phyloP scores from a whole-genome alignment of 2,888 invertebrate genomes.

The Lochmaea crataegi region DNA sequence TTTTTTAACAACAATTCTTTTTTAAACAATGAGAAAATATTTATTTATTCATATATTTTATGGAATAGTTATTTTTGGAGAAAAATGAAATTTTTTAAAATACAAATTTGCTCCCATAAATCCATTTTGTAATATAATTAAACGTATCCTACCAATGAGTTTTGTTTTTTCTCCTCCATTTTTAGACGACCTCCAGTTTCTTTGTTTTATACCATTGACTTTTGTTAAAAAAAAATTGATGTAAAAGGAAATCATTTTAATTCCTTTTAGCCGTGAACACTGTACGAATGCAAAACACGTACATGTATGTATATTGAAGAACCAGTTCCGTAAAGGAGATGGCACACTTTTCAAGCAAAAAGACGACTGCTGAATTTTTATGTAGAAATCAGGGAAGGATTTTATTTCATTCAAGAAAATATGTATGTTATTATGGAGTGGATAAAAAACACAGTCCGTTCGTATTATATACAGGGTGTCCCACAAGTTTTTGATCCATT shows the following conservation, averaged over 20 bases:
- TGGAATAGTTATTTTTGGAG: too few relatives aligned
- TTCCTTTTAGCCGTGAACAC: background rate
- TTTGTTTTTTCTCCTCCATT: background rate
- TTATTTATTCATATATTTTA: too few relatives aligned
- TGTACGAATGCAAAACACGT: slow-evolving; percentile 5
- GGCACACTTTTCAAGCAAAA: slow-evolving; percentile 6
- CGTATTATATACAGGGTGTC: too few relatives aligned
- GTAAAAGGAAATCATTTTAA: background rate
- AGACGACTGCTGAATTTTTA: background rate
- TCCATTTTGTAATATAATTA: too few relatives aligned
- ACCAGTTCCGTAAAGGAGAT: slow-evolving; percentile 9
- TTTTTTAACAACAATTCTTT: too few relatives aligned
- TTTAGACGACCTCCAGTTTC: background rate
- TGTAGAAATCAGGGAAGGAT: background rate
- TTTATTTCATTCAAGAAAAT: background rate
- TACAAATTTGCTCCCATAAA: too few relatives aligned
- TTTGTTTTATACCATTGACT: background rate
- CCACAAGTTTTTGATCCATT: too few relatives aligned
- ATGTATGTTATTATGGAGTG: too few relatives aligned
- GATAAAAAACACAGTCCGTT: too few relatives aligned
- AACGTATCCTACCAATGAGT: too few relatives aligned
- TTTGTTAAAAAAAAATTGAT: background rate
- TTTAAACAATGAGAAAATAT: too few relatives aligned
- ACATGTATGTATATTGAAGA: background rate
- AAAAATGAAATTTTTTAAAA: too few relatives aligned